Evolutionary conservation across 2,797 vertebrate species (phyloP).

Genomic region (Helostoma temminkii): DNA sequence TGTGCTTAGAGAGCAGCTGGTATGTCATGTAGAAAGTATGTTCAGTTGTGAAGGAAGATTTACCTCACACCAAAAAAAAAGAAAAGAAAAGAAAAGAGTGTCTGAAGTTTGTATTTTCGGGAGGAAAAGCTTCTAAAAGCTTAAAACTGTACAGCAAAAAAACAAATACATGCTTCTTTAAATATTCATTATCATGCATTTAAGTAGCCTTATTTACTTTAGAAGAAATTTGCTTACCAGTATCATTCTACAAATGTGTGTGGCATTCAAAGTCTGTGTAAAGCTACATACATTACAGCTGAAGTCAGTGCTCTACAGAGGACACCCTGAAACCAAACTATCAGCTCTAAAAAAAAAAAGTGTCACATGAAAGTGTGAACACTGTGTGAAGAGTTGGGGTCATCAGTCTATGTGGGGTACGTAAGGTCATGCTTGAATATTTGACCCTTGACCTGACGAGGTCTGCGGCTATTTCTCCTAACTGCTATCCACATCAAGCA

Average conservation of each 20-base stretch:
- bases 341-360: conserved; percentile 40
- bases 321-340: conserved; percentile 25
- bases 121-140: no score
- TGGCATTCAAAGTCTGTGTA: conserved; percentile 15
- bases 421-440: conserved; percentile 61
- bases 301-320: background rate
- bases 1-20: no score
- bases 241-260: background rate
- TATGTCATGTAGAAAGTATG: no score
- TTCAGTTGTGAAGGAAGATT: no score
- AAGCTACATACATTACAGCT: conserved; percentile 27
- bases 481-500: conserved; percentile 29
- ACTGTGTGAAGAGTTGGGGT: conserved; percentile 29
- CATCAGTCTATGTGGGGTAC: conserved; percentile 59
- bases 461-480: conserved; percentile 30
- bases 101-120: no score
- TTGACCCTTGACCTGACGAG: conserved; percentile 60
- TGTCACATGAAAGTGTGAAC: conserved; percentile 45
- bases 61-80: no score
- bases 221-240: background rate
- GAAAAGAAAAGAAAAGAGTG: no score
- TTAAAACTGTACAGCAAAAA: no score
- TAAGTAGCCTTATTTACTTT: background rate
- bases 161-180: background rate
- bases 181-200: background rate